These are phyloP conservation scores for Meda fulgida DNA, from an alignment of 2,797 vertebrate species.

Conservation along the genomic window DNA sequence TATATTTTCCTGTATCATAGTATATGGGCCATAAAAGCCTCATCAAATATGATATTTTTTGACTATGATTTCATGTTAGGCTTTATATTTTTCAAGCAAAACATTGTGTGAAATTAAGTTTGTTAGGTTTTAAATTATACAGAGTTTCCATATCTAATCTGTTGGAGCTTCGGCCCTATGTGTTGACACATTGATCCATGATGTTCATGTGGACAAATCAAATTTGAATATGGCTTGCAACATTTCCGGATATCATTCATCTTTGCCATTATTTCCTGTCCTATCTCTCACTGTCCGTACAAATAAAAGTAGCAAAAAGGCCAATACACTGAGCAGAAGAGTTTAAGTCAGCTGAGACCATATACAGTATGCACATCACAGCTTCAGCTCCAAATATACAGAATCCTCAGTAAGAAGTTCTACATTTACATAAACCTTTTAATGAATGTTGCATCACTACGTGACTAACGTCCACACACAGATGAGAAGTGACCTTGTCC, in stretches of 20 bases:
- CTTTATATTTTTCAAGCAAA: too few relatives aligned
- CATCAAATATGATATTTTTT: too few relatives aligned
- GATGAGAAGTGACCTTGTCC: conserved; percentile 37
- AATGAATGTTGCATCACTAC: not conserved
- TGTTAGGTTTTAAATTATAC: not conserved
- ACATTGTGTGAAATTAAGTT: too few relatives aligned
- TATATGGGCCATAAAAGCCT: too few relatives aligned
- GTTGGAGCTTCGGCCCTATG: not conserved
- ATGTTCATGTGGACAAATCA: not conserved
- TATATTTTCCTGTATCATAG: too few relatives aligned
- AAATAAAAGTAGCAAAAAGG: not conserved
- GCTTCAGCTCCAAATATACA: not conserved
- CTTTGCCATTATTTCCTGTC: not conserved
- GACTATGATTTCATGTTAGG: too few relatives aligned
- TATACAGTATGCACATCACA: not conserved
- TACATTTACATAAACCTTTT: not conserved
- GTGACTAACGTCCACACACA: not conserved
- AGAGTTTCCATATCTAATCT: not conserved
- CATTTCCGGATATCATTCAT: not conserved
- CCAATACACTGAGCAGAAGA: not conserved
- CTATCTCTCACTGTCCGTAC: not conserved
- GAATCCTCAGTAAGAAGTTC: not conserved
- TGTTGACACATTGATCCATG: not conserved
- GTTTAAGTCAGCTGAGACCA: not conserved
- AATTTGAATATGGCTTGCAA: not conserved